Evolutionary conservation across 1,140 invertebrate species (phyloP).

Genomic region (Leptestheria dahalacensis): DNA sequence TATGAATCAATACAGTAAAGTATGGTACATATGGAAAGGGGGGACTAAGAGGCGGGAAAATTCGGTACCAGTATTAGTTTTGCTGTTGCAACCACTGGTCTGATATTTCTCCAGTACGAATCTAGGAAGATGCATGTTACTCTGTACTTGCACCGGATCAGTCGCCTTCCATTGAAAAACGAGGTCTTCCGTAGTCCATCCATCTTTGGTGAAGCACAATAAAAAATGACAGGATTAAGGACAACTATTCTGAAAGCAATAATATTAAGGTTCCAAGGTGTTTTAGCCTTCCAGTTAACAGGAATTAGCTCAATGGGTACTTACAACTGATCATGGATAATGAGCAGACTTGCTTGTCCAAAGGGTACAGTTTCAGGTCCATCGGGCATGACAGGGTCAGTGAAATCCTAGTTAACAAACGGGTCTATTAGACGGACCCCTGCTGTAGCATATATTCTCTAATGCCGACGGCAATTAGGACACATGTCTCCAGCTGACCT

Average conservation of each 20-base stretch:
- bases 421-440: background rate
- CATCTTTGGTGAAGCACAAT: constrained; percentile 41
- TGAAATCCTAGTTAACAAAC: constrained; percentile 50
- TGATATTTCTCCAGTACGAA: constrained; percentile 83
- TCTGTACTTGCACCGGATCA: constrained; percentile 84
- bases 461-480: background rate
- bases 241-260: background rate
- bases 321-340: constrained; percentile 89
- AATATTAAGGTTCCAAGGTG: background rate
- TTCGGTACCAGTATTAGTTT: constrained; percentile 75
- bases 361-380: constrained; percentile 86
- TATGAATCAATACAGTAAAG: background rate
- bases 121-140: constrained; percentile 78
- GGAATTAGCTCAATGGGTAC: too few species aligned
- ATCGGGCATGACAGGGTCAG: constrained; percentile 86
- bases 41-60: too few species aligned
- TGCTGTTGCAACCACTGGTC: constrained; percentile 87
- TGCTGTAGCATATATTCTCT: background rate
- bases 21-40: too few species aligned
- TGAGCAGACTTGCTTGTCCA: constrained; percentile 84
- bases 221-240: background rate
- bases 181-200: constrained; percentile 72
- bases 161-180: constrained; percentile 23
- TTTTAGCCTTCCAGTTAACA: background rate
- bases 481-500: background rate